These are phyloP conservation scores for Esox niger DNA, from an alignment of 2,113 vertebrate species.

Conservation along the genomic window DNA sequence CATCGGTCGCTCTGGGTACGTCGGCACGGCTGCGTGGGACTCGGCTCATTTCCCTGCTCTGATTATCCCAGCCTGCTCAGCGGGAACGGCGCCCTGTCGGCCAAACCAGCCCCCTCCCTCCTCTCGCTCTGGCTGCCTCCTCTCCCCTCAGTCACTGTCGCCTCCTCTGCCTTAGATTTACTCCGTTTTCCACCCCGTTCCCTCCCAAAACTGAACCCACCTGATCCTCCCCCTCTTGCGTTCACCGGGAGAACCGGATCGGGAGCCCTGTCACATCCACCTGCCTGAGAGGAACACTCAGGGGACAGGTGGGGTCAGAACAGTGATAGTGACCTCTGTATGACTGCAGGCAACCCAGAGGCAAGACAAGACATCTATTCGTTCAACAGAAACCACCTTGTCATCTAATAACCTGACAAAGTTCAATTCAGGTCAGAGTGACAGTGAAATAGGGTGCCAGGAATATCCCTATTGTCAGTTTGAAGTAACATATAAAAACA, in stretches of 20 bases:
- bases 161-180: conserved; percentile 15
- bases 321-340: too few relatives aligned
- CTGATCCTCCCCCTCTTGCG: background rate
- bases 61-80: conserved; percentile 62
- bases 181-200: conserved; percentile 23
- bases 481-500: too few relatives aligned
- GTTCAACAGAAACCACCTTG: too few relatives aligned
- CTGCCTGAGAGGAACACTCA: too few relatives aligned
- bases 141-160: conserved; percentile 18
- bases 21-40: conserved; percentile 62
- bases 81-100: conserved; percentile 36
- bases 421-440: too few relatives aligned
- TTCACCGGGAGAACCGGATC: background rate
- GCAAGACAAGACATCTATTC: too few relatives aligned
- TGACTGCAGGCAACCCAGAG: too few relatives aligned
- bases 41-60: conserved; percentile 72
- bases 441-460: too few relatives aligned
- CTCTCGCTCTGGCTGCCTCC: conserved; percentile 30
- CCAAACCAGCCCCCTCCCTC: conserved; percentile 26
- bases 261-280: background rate
- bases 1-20: conserved; percentile 60
- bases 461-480: too few relatives aligned
- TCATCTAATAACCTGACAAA: too few relatives aligned
- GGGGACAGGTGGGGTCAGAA: too few relatives aligned
- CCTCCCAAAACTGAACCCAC: conserved; percentile 12